Conservation (phyloP, 2,888 invertebrate species). For the Lasioglossum lativentre region DNA sequence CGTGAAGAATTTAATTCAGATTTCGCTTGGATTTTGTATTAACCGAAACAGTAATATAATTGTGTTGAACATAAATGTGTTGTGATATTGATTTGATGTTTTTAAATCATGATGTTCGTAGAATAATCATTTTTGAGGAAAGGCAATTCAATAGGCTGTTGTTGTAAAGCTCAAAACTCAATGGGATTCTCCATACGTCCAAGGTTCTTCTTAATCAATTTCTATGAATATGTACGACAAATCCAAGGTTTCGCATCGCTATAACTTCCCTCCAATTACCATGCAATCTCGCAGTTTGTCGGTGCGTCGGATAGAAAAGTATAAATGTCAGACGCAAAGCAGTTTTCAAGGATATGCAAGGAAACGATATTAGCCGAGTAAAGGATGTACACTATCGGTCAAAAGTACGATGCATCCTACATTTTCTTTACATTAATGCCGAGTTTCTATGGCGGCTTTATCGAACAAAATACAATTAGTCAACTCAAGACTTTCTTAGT, state of each 20-base stretch:
- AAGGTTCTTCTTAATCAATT: slow-evolving; percentile 6
- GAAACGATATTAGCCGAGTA: slow-evolving; percentile 3
- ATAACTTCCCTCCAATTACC: slow-evolving; percentile 16
- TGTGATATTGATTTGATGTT: background rate
- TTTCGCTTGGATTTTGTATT: no score
- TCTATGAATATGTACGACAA: slow-evolving; percentile 10
- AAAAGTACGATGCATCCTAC: background rate
- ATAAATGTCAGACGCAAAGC: slow-evolving; percentile 40
- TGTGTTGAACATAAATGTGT: no score
- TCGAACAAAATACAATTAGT: background rate
- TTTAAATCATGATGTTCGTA: background rate
- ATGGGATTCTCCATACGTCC: background rate
- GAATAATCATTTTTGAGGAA: background rate
- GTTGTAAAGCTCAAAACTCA: background rate
- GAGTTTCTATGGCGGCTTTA: background rate
- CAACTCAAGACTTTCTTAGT: background rate
- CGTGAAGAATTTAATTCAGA: no score
- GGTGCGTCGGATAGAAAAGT: slow-evolving; percentile 12
- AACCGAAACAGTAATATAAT: no score
- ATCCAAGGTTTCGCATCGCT: slow-evolving; percentile 13
- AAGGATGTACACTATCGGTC: slow-evolving; percentile 17
- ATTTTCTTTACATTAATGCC: background rate
- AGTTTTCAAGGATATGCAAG: slow-evolving; percentile 18
- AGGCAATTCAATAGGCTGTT: no score
- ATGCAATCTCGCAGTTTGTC: slow-evolving; percentile 2